These are phyloP conservation scores for Ceyx erithaca DNA, from an alignment of 2,797 vertebrate species.

Conservation along the genomic window DNA sequence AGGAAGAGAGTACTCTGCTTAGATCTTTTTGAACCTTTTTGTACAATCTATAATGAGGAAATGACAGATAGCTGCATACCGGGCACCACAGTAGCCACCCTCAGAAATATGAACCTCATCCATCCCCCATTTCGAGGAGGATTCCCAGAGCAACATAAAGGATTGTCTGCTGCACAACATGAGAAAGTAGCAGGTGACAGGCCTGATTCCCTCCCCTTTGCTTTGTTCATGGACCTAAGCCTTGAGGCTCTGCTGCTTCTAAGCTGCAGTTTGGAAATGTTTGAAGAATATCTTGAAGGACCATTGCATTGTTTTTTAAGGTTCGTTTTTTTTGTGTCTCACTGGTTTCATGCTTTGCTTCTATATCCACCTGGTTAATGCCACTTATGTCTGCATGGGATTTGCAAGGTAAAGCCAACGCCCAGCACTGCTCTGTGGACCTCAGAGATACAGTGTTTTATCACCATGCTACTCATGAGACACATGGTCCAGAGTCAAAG, in stretches of 20 bases:
- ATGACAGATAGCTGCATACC: constrained; percentile 91
- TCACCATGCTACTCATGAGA: background rate
- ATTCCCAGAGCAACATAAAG: constrained; percentile 86
- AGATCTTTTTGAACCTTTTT: constrained; percentile 90
- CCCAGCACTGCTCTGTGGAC: background rate
- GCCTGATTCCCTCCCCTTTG: constrained; percentile 52
- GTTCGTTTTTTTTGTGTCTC: background rate
- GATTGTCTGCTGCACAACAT: constrained; percentile 79
- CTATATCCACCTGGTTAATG: background rate
- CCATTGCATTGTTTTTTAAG: background rate
- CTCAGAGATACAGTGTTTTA: background rate
- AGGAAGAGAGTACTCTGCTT: constrained; percentile 82
- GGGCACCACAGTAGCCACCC: constrained; percentile 72
- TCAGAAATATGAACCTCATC: constrained; percentile 87
- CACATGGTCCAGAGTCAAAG: background rate
- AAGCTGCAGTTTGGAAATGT: background rate
- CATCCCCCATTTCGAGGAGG: constrained; percentile 78
- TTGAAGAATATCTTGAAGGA: background rate
- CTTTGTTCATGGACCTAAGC: background rate
- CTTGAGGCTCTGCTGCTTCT: background rate
- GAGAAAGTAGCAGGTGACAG: constrained; percentile 84
- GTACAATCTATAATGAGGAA: constrained; percentile 91
- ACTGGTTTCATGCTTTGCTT: background rate
- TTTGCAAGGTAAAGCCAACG: background rate
- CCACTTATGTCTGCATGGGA: background rate